Conservation (phyloP, 2,113 vertebrate genomes). For the Lycaon pictus region DNA sequence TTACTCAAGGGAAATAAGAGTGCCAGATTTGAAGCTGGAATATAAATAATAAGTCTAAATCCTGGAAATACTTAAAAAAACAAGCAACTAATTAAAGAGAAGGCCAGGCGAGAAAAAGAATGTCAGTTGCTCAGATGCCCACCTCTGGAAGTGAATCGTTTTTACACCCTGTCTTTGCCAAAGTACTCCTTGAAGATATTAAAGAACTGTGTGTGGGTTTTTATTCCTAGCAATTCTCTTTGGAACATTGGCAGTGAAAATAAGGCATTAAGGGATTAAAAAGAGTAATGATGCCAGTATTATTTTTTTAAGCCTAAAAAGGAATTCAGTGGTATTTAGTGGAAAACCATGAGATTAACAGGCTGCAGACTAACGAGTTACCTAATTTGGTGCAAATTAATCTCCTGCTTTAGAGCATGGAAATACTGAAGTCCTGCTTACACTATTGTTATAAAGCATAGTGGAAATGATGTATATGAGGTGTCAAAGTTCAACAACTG, state of each 20-base stretch:
- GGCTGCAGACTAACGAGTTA: constrained; percentile 52
- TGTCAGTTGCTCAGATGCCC: not conserved
- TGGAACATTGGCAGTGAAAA: constrained; percentile 56
- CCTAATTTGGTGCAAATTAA: constrained; percentile 64
- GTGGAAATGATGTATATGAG: not conserved
- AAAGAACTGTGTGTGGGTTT: constrained; percentile 1
- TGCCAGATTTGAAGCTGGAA: not conserved
- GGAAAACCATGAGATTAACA: constrained; percentile 62
- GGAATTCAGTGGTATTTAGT: constrained; percentile 63
- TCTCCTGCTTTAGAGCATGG: constrained; percentile 42
- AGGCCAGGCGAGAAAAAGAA: not conserved
- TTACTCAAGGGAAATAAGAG: constrained; percentile 37
- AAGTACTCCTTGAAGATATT: constrained; percentile 23
- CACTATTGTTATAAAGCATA: not conserved
- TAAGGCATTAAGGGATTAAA: constrained; percentile 66
- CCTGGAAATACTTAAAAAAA: constrained; percentile 14
- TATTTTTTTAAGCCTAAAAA: constrained; percentile 12
- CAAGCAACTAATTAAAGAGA: constrained; percentile 45
- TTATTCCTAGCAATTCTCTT: constrained; percentile 47
- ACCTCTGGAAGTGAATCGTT: not conserved
- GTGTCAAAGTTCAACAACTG: not conserved
- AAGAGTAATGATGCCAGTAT: constrained; percentile 56
- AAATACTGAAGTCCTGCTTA: constrained; percentile 51
- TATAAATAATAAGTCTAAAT: constrained; percentile 36
- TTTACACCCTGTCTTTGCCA: not conserved